Evolutionary conservation across 1,140 invertebrate genomes (phyloP).

Genomic region (Sycophaga agraensis): DNA sequence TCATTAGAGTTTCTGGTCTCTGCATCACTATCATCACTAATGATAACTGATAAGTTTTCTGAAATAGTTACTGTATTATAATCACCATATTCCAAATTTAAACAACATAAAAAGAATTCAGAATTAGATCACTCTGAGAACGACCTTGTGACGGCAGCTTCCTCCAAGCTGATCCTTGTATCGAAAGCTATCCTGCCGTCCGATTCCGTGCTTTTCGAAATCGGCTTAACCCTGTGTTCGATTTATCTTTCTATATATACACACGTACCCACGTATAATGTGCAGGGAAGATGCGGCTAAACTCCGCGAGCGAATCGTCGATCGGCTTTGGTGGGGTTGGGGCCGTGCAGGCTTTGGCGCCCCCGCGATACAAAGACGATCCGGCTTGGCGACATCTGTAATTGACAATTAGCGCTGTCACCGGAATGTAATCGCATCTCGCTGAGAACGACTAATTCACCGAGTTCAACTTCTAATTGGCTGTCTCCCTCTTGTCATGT

Average conservation of each 20-base stretch:
- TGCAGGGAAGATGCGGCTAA: no score
- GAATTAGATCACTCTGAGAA: no score
- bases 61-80: no score
- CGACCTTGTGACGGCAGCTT: no score
- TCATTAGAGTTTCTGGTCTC: no score
- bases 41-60: no score
- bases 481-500: constrained; percentile 35
- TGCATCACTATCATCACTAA: no score
- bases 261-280: no score
- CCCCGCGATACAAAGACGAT: constrained; percentile 7
- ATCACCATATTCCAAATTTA: no score
- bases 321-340: no score
- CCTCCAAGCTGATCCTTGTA: neutral
- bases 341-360: no score
- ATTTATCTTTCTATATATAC: neutral
- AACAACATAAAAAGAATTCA: no score
- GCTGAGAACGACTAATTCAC: constrained; percentile 44
- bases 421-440: constrained; percentile 45
- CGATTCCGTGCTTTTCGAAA: neutral
- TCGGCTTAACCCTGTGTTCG: constrained; percentile 10
- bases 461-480: constrained; percentile 49
- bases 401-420: constrained; percentile 48
- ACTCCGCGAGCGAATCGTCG: neutral
- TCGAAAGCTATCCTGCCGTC: neutral
- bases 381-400: constrained; percentile 29